These are phyloP conservation scores for Salarias fasciatus DNA, from an alignment of 2,797 vertebrate species.

Conservation along the genomic window DNA sequence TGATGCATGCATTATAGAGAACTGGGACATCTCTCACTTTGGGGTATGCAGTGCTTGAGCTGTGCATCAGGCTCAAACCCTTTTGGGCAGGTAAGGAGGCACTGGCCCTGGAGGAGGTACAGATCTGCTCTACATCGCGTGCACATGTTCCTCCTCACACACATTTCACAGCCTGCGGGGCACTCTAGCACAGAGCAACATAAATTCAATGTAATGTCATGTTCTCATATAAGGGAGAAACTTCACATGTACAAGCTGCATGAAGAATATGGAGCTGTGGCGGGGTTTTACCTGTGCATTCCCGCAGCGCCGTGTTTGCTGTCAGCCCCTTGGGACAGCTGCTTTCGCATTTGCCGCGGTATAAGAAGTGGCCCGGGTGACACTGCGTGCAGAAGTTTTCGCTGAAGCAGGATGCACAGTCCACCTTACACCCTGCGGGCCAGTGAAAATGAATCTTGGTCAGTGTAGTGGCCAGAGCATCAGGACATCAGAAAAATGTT, in stretches of 20 bases:
- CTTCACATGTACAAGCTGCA: background rate
- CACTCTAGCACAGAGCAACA: slow-evolving; percentile 83
- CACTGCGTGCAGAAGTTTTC: slow-evolving; percentile 75
- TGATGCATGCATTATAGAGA: background rate
- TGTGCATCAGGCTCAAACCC: slow-evolving; percentile 86
- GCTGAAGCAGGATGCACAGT: slow-evolving; percentile 71
- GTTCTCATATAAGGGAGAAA: background rate
- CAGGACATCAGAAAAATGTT: background rate
- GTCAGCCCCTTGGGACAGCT: slow-evolving; percentile 65
- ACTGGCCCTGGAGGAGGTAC: slow-evolving; percentile 87
- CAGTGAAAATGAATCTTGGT: slow-evolving; percentile 1
- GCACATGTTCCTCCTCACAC: slow-evolving; percentile 88
- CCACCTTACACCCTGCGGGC: slow-evolving; percentile 66
- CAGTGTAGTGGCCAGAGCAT: background rate
- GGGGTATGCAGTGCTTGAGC: slow-evolving; percentile 87
- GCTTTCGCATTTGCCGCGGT: slow-evolving; percentile 65
- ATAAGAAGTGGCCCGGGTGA: slow-evolving; percentile 60
- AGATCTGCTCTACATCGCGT: slow-evolving; percentile 88
- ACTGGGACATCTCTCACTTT: slow-evolving; percentile 77
- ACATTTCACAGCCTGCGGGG: slow-evolving; percentile 89
- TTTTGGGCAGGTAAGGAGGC: slow-evolving; percentile 87
- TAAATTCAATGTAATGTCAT: background rate
- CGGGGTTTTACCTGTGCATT: slow-evolving; percentile 64
- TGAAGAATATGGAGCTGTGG: background rate
- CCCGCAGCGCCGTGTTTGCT: slow-evolving; percentile 43